Conservation (phyloP, 2,888 invertebrate genomes). For the Eilema caniola region DNA sequence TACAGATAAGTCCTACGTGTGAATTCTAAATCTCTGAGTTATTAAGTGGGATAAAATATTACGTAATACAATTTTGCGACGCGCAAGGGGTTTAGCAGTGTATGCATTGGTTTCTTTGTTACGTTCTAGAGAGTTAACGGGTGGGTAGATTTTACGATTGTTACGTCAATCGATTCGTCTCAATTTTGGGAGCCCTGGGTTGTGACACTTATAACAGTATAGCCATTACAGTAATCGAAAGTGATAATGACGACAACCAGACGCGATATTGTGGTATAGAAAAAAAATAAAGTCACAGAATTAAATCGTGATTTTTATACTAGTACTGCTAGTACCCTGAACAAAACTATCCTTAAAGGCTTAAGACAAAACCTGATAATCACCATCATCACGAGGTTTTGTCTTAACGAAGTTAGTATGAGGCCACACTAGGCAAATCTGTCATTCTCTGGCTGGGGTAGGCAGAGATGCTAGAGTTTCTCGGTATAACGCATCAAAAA, state of each 20-base stretch:
- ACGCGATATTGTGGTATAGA: background rate
- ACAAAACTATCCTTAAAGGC: no score
- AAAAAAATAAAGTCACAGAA: no score
- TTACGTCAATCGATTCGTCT: background rate
- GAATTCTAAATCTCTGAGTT: no score
- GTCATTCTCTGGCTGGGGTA: background rate
- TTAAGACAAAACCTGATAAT: no score
- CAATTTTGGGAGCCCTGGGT: background rate
- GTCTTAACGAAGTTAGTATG: background rate
- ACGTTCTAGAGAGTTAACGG: background rate
- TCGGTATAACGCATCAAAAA: background rate
- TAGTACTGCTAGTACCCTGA: no score
- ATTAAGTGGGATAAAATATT: no score
- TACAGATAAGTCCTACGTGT: no score
- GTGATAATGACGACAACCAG: constrained; percentile 1
- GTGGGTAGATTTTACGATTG: background rate
- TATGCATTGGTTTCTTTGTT: background rate
- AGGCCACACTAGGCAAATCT: background rate
- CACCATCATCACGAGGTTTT: no score
- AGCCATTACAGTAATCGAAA: background rate
- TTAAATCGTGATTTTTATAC: no score
- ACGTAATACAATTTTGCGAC: no score
- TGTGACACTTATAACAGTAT: background rate
- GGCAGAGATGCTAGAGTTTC: background rate
- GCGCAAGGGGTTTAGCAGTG: background rate